Evolutionary conservation across 2,797 vertebrate species (phyloP).

Genomic region (Cheirogaleus major): DNA sequence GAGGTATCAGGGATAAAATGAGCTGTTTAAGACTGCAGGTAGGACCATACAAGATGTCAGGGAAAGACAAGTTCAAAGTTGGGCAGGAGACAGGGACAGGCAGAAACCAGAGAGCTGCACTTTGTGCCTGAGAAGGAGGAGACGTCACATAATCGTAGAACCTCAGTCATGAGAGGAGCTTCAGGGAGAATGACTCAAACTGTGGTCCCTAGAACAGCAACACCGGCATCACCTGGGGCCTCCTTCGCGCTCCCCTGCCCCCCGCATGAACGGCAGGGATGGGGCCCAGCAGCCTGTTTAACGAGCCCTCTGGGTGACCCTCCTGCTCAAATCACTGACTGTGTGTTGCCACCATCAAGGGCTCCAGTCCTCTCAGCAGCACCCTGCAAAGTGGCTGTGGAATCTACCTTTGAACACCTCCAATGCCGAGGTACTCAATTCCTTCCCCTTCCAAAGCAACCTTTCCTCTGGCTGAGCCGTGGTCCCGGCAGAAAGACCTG

Average conservation of each 20-base stretch:
- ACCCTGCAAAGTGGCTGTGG: fast-evolving
- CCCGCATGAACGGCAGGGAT: no score
- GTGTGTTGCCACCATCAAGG: background rate
- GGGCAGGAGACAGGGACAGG: background rate
- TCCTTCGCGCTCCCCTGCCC: no score
- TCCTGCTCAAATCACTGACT: background rate
- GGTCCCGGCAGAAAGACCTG: background rate
- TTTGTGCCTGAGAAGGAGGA: background rate
- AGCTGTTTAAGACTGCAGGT: background rate
- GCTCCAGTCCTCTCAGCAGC: background rate
- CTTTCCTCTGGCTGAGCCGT: background rate
- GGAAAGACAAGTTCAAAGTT: background rate
- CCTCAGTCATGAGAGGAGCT: background rate
- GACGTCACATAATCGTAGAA: background rate
- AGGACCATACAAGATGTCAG: background rate
- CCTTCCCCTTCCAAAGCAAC: background rate
- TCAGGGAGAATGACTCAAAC: background rate
- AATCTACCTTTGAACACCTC: background rate
- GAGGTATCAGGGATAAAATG: background rate
- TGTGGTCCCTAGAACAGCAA: background rate
- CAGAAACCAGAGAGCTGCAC: background rate
- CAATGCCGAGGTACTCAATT: fast-evolving
- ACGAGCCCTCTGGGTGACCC: background rate
- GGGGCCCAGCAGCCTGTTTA: no score
- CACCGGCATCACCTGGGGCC: background rate